These are phyloP conservation scores for Thymelicus sylvestris DNA, from an alignment of 2,888 invertebrate genomes.

Conservation along the genomic window DNA sequence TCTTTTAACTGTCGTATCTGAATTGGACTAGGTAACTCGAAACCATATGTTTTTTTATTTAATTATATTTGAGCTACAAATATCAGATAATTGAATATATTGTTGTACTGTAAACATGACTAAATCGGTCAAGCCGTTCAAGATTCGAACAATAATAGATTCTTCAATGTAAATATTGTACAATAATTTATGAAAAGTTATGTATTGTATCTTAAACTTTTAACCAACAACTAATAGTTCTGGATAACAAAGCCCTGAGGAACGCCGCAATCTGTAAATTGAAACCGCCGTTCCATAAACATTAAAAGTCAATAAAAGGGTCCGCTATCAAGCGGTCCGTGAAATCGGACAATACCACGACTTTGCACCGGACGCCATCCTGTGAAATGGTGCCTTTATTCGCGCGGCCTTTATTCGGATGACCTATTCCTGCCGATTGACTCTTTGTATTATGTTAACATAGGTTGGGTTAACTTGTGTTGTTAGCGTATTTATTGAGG, in stretches of 20 bases:
- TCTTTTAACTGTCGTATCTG: too few relatives aligned
- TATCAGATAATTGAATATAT: too few relatives aligned
- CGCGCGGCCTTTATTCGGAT: slow-evolving; percentile 16
- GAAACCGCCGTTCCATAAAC: slow-evolving; percentile 70
- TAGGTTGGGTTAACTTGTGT: neutral
- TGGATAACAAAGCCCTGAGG: neutral
- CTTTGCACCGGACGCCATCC: slow-evolving; percentile 39
- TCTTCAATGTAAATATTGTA: too few relatives aligned
- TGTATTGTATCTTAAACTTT: too few relatives aligned
- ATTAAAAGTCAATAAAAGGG: slow-evolving; percentile 74
- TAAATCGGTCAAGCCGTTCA: too few relatives aligned
- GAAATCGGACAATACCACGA: slow-evolving; percentile 65
- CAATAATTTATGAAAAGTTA: too few relatives aligned
- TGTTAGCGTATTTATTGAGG: neutral
- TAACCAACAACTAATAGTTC: too few relatives aligned
- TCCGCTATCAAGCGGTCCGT: slow-evolving; percentile 64
- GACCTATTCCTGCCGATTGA: slow-evolving; percentile 25
- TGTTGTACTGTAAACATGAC: too few relatives aligned
- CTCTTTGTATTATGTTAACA: slow-evolving; percentile 3
- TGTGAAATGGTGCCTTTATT: slow-evolving; percentile 13
- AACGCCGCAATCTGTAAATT: slow-evolving; percentile 56
- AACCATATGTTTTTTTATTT: too few relatives aligned
- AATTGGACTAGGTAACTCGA: too few relatives aligned
- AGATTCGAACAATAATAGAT: too few relatives aligned
- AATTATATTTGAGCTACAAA: too few relatives aligned